A percentile compares a stretch with the other conserved stretches of the same genome.
These are phyloP conservation scores for Megaustenia siamemsis DNA, from an alignment of 2,888 invertebrate species.

Conservation along the genomic window DNA sequence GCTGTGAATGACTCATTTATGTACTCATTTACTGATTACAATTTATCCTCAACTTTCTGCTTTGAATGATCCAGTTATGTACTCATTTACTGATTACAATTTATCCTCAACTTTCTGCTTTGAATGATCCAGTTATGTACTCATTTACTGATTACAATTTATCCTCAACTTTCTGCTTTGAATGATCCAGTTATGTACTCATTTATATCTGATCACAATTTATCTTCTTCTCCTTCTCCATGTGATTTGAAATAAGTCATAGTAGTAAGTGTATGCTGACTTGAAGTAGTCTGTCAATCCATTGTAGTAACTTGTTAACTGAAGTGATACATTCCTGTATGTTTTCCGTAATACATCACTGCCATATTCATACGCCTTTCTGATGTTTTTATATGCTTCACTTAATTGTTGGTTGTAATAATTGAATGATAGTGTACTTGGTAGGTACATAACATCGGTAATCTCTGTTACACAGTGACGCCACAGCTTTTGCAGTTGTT, in stretches of 20 bases:
- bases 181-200: no score
- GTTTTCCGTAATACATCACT: constrained; percentile 27
- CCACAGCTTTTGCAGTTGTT: constrained; percentile 57
- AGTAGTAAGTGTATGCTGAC: constrained; percentile 35
- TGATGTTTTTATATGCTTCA: constrained; percentile 56
- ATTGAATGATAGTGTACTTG: constrained; percentile 35
- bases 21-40: no score
- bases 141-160: no score
- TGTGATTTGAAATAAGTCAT: constrained; percentile 33
- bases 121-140: no score
- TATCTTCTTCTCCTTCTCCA: constrained; percentile 2
- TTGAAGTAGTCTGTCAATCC: constrained; percentile 12
- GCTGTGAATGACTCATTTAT: no score
- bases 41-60: no score
- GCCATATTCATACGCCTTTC: constrained; percentile 59
- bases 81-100: no score
- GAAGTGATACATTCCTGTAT: constrained; percentile 1
- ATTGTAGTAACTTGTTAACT: constrained; percentile 21
- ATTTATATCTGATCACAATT: no score
- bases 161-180: no score
- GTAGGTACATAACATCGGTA: constrained; percentile 53
- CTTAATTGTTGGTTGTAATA: constrained; percentile 51
- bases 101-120: no score
- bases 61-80: no score
- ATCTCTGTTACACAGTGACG: constrained; percentile 49